Conservation (phyloP, 2,888 invertebrate species). For the Tholera decimalis region DNA sequence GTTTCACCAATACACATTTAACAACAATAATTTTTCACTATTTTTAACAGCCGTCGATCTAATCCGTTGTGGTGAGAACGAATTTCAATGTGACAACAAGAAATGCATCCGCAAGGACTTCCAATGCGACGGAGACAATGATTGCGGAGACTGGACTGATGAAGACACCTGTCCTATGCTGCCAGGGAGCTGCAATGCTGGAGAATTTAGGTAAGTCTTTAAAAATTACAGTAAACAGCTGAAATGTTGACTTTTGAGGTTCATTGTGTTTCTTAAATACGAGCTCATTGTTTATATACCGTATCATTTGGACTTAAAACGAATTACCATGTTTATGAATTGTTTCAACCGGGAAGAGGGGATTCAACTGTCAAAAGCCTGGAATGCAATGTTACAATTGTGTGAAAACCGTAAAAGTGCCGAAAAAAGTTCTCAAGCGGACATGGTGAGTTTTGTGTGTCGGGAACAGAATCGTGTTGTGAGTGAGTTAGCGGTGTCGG, state of each 20-base stretch:
- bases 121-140: constrained; percentile 96
- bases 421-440: no score
- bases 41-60: constrained; percentile 82
- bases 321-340: no score
- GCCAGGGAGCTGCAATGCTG: constrained; percentile 93
- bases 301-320: no score
- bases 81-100: constrained; percentile 94
- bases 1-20: background rate
- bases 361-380: no score
- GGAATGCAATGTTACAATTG: no score
- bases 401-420: no score
- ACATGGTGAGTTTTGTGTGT: no score
- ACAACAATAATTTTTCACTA: background rate
- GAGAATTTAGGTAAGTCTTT: constrained; percentile 93
- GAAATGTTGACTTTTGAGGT: background rate
- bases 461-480: no score
- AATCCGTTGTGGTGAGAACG: constrained; percentile 93
- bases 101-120: constrained; percentile 95
- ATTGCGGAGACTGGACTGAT: constrained; percentile 97
- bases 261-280: background rate
- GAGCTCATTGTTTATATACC: background rate
- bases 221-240: background rate
- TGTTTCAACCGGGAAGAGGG: no score
- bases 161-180: constrained; percentile 94
- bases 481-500: no score